Evolutionary conservation across 2,797 vertebrate species (phyloP), one percentile per base, ranked within the genome.

Genomic region (Pachyuromys duprasi): DNA sequence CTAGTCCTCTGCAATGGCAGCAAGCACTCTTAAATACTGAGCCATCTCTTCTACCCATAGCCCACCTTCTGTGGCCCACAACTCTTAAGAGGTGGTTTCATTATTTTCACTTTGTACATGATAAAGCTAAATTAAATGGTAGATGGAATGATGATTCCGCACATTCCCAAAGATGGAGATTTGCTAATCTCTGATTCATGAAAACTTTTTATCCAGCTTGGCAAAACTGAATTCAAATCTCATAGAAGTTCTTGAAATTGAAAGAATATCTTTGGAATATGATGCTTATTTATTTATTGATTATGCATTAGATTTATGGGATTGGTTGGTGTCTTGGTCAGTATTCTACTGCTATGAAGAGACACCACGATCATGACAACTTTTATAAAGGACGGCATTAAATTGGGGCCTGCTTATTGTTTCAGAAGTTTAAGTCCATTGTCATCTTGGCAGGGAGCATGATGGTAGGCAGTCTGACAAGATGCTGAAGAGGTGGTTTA

Each of bases 121-220:
- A 94, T 69, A 67, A 96, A 91, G 74, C 28, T 18, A 17, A 95
- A 60, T 36, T 72, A 94, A 57, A 36, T 76, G 45, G 2, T 36
- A 63, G 18, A 69, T 2, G 45, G 65, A 72, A n/a, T 49, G 70
- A 82, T 83, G 28, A 3, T 3, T 3, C 5, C 12, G 13, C 6
- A 36, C n/a, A 74, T 17, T 55, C 12, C 11, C 11, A 36, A 42
- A 53, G 2, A 7, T 63, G 1, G 70, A 26, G 20, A 9, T 55
- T 15, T 39, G 31, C 31, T 87, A 87, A 82, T 65, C 28, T 45
- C 83, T 81, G 60, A 88, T 88, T 78, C 24, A 81, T 69, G 8
- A 81, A 60, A 93, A 60, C 49, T 49, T 57, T 3, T 53, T 87
- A 49, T 4, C 6, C 65, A 84, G 2, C 18, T n/a, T 60, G 55